Evolutionary conservation across 2,113 vertebrate genomes (phyloP), one percentile per base, ranked within the genome.

Genomic region (Scomber japonicus): DNA sequence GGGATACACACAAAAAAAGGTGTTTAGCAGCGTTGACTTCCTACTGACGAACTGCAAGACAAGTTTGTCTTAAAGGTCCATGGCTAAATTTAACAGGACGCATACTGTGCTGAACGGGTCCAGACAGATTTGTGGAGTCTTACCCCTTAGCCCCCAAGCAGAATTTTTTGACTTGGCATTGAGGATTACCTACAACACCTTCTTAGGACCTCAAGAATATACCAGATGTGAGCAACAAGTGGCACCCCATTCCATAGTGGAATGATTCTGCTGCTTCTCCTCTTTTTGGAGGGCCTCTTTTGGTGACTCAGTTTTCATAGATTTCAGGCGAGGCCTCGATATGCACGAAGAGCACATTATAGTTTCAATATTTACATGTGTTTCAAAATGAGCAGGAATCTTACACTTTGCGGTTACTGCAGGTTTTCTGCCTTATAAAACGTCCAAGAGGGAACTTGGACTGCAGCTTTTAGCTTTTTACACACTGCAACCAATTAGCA

Each of bases 381-480:
- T 55, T 51, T 59, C 11, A 54, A 64, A 56, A 62, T 59, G 15
- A 40, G 16, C 19, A 48, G 48, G 21, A 48, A 62, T 49, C 44
- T 67, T 60, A 1, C 50, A 61, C 60, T 21, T n/a, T 67, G n/a
- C 73, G 45, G 48, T 61, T 55, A 3, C 27, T 71, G 67, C 54
- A 81, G n/a, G 14, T 64, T 85, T 62, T 73, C 51, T 55, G 54
- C 4, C 56, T 72, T 71, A 57, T 50, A 55, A 87, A 83, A 78
- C 35, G 3, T 31, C 46, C 24, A 19, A 4, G 24, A 55, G 55
- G 35, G 61, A 54, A 56, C 31, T 67, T 14, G 44, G 24, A 51
- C 1, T 17, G 19, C 44, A 81, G 62, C 27, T 31, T 63, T 45
- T 66, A 60, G 19, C 66, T 80, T 69, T 27, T 80, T 51, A 54